A percentile compares a stretch with the other conserved stretches of the same genome.
These are phyloP conservation scores for Dinocampus coccinellae DNA, from an alignment of 2,888 invertebrate species.

Conservation along the genomic window DNA sequence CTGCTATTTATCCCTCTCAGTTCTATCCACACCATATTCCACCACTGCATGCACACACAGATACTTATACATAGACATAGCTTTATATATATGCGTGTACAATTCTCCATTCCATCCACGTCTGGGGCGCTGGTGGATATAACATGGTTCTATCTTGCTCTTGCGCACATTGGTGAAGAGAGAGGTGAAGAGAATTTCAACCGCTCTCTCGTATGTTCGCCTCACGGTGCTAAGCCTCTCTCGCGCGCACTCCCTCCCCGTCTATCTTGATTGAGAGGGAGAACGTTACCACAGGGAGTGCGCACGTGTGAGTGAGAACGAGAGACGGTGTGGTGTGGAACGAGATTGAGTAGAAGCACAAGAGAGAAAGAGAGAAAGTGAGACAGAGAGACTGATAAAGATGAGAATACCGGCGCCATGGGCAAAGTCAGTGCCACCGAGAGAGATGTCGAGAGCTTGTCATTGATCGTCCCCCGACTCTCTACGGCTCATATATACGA, in stretches of 20 bases:
- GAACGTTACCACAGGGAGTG: conserved; percentile 49
- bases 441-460: conserved; percentile 57
- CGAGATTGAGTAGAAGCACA: conserved; percentile 19
- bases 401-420: conserved; percentile 47
- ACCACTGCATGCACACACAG: conserved; percentile 48
- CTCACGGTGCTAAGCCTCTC: conserved; percentile 51
- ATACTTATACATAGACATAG: conserved; percentile 41
- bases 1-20: conserved; percentile 55
- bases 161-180: conserved; percentile 32
- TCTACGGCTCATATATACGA: conserved; percentile 42
- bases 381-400: conserved; percentile 46
- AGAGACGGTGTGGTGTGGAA: neutral
- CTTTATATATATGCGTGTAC: conserved; percentile 27
- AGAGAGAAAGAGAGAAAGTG: conserved; percentile 33
- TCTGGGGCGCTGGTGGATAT: conserved; percentile 35
- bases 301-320: conserved; percentile 42
- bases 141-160: conserved; percentile 31
- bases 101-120: conserved; percentile 43
- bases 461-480: conserved; percentile 65
- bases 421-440: conserved; percentile 42
- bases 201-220: conserved; percentile 49
- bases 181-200: conserved; percentile 44
- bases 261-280: conserved; percentile 69
- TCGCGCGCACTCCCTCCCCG: conserved; percentile 50
- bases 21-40: conserved; percentile 39